These are phyloP conservation scores for Pheosia tremula DNA, from an alignment of 2,888 invertebrate species.

Conservation along the genomic window DNA sequence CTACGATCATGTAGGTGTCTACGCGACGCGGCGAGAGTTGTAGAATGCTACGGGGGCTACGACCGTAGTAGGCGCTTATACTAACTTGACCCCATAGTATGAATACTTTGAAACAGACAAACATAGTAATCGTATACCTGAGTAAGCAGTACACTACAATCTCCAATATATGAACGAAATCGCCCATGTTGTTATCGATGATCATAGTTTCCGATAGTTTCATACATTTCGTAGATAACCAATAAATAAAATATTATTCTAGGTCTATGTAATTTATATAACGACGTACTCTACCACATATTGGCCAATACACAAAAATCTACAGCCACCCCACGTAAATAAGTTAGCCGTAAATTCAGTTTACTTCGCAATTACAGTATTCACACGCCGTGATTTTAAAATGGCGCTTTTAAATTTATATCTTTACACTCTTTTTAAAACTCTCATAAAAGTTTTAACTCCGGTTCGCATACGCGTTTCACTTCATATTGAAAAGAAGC, in stretches of 20 bases:
- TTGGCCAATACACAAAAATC: too few relatives aligned
- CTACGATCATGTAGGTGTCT: conserved; percentile 41
- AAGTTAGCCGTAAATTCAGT: not conserved
- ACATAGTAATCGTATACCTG: too few relatives aligned
- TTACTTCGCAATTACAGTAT: not conserved
- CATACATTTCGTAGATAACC: too few relatives aligned
- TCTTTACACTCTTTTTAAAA: not conserved
- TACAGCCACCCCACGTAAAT: too few relatives aligned
- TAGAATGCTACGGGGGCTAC: conserved; percentile 24
- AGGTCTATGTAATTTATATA: too few relatives aligned
- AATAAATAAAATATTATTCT: too few relatives aligned
- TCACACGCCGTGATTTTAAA: not conserved
- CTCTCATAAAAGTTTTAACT: not conserved
- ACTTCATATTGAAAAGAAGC: not conserved
- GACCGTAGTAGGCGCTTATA: conserved; percentile 10
- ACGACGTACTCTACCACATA: too few relatives aligned
- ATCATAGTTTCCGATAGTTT: too few relatives aligned
- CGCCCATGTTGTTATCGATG: too few relatives aligned
- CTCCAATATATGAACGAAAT: too few relatives aligned
- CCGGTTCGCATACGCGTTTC: not conserved
- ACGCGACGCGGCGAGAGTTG: conserved; percentile 19
- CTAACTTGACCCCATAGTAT: not conserved
- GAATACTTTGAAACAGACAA: too few relatives aligned
- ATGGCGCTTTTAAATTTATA: not conserved
- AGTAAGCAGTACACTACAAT: too few relatives aligned